Evolutionary conservation across 2,113 vertebrate species (phyloP), one percentile per base, ranked within the genome.

Genomic region (Scatophagus argus): DNA sequence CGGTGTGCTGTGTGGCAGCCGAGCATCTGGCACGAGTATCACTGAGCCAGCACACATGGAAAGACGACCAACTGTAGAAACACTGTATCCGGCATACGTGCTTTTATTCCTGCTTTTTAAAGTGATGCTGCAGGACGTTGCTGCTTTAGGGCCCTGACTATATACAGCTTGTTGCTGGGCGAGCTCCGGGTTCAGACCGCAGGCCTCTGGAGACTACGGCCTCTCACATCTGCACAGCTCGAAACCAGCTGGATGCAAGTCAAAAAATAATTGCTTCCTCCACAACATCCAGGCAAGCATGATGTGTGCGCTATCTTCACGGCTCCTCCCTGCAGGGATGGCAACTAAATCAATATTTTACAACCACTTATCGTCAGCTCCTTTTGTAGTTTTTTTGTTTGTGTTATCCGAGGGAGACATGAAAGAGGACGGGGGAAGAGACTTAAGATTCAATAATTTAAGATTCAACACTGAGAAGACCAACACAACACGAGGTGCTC

Each of bases 251-350:
- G 96, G 94, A 94, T 91, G 93, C 92, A 95, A 93, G 94, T 94
- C 91, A 89, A 87, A 92, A n/a, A 93, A 92, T 95, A 95, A 96
- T 96, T 92, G 92, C 96, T 97, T 96, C 95, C 95, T 96, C 74
- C 46, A 44, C 81, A 41, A 52, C 21, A 49, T 89, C 86, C 77
- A 85, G 81, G 77, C 84, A 83, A 89, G 81, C 86, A 89, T 83
- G 78, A 94, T 95, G 95, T 94, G 95, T 94, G 93, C 92, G 90
- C 94, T 76, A 84, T 90, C 88, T 79, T 72, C 76, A 44, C 2
- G 8, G 34, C 74, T 81, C 75, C 82, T 88, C 82, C 82, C 85
- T 62, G 60, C 74, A 63, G 86, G 25, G 83, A 85, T n/a, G 62
- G 79, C 84, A 76, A 82, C 87, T 91, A 89, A 82, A 87, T 90